Conservation (phyloP, 2,113 vertebrate genomes). For the Cettia cetti region DNA sequence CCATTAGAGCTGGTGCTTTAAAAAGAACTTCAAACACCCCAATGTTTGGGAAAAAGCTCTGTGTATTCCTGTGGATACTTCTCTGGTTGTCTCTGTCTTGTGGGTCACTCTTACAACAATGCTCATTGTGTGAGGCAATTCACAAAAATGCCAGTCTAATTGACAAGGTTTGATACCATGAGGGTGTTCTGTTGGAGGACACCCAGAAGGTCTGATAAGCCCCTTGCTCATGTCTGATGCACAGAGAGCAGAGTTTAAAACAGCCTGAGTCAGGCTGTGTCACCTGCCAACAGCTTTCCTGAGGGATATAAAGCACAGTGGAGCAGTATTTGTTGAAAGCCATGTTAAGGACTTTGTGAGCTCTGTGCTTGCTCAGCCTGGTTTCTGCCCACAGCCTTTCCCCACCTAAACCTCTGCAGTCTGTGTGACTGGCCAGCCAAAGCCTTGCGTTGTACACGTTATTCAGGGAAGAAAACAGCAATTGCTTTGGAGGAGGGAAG, state of each 20-base stretch:
- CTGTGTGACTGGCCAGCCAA: background rate
- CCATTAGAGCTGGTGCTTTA: background rate
- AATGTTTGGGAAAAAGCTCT: background rate
- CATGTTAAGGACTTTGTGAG: background rate
- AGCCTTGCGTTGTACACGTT: background rate
- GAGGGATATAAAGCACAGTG: background rate
- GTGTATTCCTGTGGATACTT: background rate
- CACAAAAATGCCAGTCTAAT: accelerated
- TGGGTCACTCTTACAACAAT: background rate
- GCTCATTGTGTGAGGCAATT: background rate
- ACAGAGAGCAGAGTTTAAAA: background rate
- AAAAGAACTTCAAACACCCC: background rate
- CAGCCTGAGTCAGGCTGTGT: background rate
- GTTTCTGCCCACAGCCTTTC: background rate
- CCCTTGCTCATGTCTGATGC: background rate
- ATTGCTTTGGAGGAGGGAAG: background rate
- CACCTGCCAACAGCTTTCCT: background rate
- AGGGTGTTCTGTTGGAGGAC: background rate
- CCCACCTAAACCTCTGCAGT: background rate
- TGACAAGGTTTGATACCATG: background rate
- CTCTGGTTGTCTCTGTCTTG: background rate
- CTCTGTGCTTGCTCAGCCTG: background rate
- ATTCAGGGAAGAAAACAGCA: background rate
- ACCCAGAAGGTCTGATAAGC: background rate
- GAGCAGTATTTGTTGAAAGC: background rate